Evolutionary conservation across 2,888 invertebrate genomes (phyloP).

Genomic region (Achlya flavicornis): DNA sequence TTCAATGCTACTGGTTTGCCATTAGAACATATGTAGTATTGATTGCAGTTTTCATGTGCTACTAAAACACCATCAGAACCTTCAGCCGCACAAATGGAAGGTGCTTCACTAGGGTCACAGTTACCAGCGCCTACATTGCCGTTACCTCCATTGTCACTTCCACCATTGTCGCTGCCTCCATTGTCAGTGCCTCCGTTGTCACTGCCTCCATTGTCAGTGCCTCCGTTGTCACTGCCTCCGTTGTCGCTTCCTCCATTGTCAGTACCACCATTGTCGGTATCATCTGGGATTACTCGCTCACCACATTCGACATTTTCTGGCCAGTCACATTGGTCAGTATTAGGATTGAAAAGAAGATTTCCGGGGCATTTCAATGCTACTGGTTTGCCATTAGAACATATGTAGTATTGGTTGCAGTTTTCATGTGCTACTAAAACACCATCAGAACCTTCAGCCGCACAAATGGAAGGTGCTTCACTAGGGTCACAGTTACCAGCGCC

Average conservation of each 20-base stretch:
- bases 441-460: slow-evolving; percentile 31
- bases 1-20: slow-evolving; percentile 32
- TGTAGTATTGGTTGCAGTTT: slow-evolving; percentile 45
- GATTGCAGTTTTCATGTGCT: slow-evolving; percentile 46
- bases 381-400: slow-evolving; percentile 38
- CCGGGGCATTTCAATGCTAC: slow-evolving; percentile 26
- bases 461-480: slow-evolving; percentile 41
- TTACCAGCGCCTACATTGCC: slow-evolving; percentile 14
- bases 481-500: slow-evolving; percentile 32
- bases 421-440: slow-evolving; percentile 41
- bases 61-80: slow-evolving; percentile 32
- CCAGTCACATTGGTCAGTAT: slow-evolving; percentile 41
- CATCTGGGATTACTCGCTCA: slow-evolving; percentile 30
- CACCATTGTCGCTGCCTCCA: slow-evolving; percentile 9
- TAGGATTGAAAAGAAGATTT: slow-evolving; percentile 34
- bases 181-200: slow-evolving; percentile 18
- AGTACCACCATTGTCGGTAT: slow-evolving; percentile 16
- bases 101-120: slow-evolving; percentile 41
- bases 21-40: slow-evolving; percentile 40
- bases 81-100: slow-evolving; percentile 37
- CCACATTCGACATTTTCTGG: slow-evolving; percentile 41
- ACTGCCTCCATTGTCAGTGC: slow-evolving; percentile 4
- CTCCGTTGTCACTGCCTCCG: slow-evolving; percentile 16
- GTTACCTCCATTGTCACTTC: slow-evolving; percentile 14
- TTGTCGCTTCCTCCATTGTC: slow-evolving; percentile 14